Evolutionary conservation across 2,888 invertebrate genomes (phyloP).

Genomic region (Cheilosia vernalis): DNA sequence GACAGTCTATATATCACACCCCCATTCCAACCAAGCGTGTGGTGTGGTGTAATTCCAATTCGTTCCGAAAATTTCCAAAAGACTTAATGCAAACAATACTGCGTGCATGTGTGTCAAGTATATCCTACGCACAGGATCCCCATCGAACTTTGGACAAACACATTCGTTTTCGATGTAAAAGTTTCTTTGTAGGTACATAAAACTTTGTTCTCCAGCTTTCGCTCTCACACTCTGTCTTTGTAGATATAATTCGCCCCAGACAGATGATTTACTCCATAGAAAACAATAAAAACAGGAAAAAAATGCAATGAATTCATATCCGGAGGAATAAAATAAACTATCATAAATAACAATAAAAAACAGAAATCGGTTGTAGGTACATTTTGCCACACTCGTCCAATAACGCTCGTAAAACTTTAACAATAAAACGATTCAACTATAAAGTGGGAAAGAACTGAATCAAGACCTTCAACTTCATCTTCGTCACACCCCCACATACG

Average conservation of each 20-base stretch:
- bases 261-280: constrained; percentile 61
- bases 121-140: constrained; percentile 26
- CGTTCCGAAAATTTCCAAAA: constrained; percentile 36
- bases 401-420: constrained; percentile 69
- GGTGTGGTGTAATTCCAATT: constrained; percentile 14
- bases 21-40: neutral
- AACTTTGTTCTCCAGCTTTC: constrained; percentile 6
- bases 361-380: constrained; percentile 47
- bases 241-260: constrained; percentile 39
- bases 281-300: constrained; percentile 14
- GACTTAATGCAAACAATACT: constrained; percentile 48
- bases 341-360: constrained; percentile 67
- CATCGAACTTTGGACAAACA: constrained; percentile 61
- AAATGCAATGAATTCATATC: constrained; percentile 60
- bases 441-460: constrained; percentile 32
- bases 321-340: constrained; percentile 67
- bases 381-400: constrained; percentile 23
- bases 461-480: neutral
- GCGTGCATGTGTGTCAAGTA: neutral
- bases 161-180: constrained; percentile 58
- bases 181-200: constrained; percentile 36
- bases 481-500: neutral
- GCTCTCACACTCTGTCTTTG: neutral
- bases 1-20: constrained; percentile 39
- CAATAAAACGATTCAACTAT: constrained; percentile 70